Evolutionary conservation across 2,797 vertebrate species (phyloP).

Genomic region (Gymnodraco acuticeps): DNA sequence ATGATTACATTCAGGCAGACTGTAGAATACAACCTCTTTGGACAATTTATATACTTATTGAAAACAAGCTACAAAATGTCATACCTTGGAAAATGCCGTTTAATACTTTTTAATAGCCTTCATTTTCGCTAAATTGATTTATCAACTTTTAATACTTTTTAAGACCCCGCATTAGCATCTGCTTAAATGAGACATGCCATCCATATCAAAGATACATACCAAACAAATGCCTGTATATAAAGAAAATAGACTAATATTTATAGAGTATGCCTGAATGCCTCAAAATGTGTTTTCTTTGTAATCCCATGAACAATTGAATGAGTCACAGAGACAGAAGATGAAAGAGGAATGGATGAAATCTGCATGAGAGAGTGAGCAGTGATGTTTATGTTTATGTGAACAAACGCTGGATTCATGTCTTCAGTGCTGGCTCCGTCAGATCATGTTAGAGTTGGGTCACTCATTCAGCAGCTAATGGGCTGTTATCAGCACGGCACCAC

Average conservation of each 20-base stretch:
- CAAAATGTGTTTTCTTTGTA: neutral
- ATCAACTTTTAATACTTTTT: too few species aligned
- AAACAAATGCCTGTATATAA: neutral
- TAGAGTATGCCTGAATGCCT: neutral
- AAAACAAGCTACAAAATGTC: too few species aligned
- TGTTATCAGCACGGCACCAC: constrained; percentile 61
- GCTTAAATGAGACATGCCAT: too few species aligned
- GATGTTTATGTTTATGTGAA: constrained; percentile 34
- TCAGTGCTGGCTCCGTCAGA: constrained; percentile 18
- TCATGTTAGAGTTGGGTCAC: constrained; percentile 20
- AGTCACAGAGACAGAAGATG: constrained; percentile 16
- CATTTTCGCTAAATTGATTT: too few species aligned
- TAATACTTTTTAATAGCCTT: too few species aligned
- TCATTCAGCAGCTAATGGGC: constrained; percentile 50
- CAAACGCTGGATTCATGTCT: constrained; percentile 42
- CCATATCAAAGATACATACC: too few species aligned
- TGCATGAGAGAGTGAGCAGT: constrained; percentile 11
- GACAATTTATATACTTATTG: too few species aligned
- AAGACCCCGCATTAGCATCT: too few species aligned
- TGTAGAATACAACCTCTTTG: too few species aligned
- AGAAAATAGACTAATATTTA: constrained; percentile 10
- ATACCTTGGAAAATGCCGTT: too few species aligned
- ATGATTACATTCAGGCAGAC: too few species aligned
- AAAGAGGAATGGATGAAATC: constrained; percentile 9
- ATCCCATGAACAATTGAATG: constrained; percentile 8